Evolutionary conservation across 1,140 invertebrate species (phyloP).

Genomic region (Sipha flava): DNA sequence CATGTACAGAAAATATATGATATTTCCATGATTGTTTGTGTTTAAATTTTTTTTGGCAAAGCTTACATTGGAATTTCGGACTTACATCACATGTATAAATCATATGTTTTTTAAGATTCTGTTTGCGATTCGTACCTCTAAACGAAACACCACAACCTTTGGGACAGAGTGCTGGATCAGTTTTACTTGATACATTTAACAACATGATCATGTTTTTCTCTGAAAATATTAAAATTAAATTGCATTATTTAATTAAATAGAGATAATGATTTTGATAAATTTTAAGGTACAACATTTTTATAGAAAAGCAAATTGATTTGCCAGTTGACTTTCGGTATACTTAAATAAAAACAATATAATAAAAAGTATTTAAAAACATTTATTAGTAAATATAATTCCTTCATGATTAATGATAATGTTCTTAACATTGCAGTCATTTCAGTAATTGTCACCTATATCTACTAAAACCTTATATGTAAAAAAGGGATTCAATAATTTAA

Average conservation of each 20-base stretch:
- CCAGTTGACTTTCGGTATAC: too few species aligned
- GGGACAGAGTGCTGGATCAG: neutral
- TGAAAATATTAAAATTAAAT: neutral
- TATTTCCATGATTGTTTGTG: neutral
- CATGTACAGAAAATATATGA: neutral
- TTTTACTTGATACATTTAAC: neutral
- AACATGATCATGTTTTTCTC: neutral
- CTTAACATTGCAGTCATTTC: too few species aligned
- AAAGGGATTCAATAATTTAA: too few species aligned
- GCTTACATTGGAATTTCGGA: constrained; percentile 49
- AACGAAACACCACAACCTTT: constrained; percentile 36
- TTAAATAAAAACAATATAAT: too few species aligned
- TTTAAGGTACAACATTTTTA: too few species aligned
- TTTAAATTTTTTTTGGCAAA: constrained; percentile 37
- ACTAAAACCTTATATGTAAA: too few species aligned
- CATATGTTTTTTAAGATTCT: constrained; percentile 46
- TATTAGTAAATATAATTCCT: too few species aligned
- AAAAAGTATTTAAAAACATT: too few species aligned
- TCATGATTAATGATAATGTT: too few species aligned
- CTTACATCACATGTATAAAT: constrained; percentile 51
- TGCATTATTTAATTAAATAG: neutral
- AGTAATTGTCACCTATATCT: too few species aligned
- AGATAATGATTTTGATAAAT: too few species aligned
- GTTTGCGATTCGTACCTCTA: constrained; percentile 35
- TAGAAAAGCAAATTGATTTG: too few species aligned